Evolutionary conservation across 2,888 invertebrate genomes (phyloP), one percentile per base, ranked within the genome.

Genomic region (Leptinotarsa peninsularis): DNA sequence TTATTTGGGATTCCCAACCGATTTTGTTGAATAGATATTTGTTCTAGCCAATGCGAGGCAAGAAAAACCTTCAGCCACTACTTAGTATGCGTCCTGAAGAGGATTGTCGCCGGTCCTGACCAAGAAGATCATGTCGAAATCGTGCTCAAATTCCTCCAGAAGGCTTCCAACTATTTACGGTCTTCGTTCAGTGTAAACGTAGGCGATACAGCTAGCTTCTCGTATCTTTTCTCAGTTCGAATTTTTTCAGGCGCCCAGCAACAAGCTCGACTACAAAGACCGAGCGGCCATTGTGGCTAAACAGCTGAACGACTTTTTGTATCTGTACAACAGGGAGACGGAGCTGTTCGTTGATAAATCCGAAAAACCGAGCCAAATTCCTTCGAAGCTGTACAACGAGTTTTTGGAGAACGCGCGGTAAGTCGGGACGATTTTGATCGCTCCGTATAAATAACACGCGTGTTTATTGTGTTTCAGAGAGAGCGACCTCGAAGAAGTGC

Each of bases 201-300:
- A 84, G 4, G 56, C 10, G 10, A 43, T 43, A 43, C 43, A 43
- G 10, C 43, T 43, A 43, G 3, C 43, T 43, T 43, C n/a, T 15
- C 58, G 4, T 14, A 4, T 14, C 58, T 21, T 58, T 58, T 52
- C 23, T 23, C 23, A 58, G 4, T 13, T 58, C 58, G 15, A 58
- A 71, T 76, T 76, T 71, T 86, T 85, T 67, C 86, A 94, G 94
- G 90, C 92, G 80, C 94, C 94, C 18, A 92, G 93, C 82, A 90
- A 91, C 75, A 93, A 94, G 88, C 90, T 95, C 86, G 91, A 93
- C 82, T 93, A 93, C 85, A 96, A 96, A 88, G 96, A 96, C 87
- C 90, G 94, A 33, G 94, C 95, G 76, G 96, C 96, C 2, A 93
- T 96, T 82, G 93, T 95, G 70, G 95, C 96, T 2, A 96, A 95